These are phyloP conservation scores for Prionace glauca DNA, from an alignment of 2,797 vertebrate genomes.

Conservation along the genomic window DNA sequence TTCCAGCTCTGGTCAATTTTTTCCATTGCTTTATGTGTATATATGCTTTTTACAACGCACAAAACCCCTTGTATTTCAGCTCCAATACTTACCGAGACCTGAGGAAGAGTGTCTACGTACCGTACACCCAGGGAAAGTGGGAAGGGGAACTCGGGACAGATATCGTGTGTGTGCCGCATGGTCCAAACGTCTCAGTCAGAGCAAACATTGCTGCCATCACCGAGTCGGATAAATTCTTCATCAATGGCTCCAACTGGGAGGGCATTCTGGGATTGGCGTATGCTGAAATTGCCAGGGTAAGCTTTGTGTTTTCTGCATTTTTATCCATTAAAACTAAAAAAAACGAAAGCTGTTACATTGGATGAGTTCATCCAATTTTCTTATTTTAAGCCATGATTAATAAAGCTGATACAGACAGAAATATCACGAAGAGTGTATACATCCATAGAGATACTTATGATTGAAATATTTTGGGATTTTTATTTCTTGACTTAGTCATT, in stretches of 20 bases:
- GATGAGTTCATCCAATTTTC: neutral
- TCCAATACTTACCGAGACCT: conserved; percentile 85
- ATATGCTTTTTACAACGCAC: neutral
- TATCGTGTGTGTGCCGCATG: conserved; percentile 85
- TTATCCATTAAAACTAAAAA: neutral
- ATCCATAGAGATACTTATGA: neutral
- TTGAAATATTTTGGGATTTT: neutral
- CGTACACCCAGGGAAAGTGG: conserved; percentile 98
- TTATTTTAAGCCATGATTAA: neutral
- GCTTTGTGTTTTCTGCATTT: conserved; percentile 38
- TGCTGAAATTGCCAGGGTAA: conserved; percentile 88
- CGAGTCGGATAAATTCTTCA: conserved; percentile 95
- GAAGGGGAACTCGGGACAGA: conserved; percentile 94
- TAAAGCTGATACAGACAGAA: neutral
- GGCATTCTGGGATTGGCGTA: conserved; percentile 95
- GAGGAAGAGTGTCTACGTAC: conserved; percentile 86
- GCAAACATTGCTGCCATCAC: conserved; percentile 97
- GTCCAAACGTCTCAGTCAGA: conserved; percentile 82
- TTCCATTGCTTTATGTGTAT: neutral
- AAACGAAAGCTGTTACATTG: neutral
- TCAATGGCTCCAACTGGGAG: conserved; percentile 99
- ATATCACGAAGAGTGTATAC: neutral
- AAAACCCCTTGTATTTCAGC: conserved; percentile 45
- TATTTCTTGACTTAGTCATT: neutral
- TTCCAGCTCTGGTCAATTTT: neutral